A percentile compares a stretch with the other conserved stretches of the same genome.
phyloP scores from a whole-genome alignment of 2,113 vertebrate genomes.

The Atlantisia rogersi region DNA sequence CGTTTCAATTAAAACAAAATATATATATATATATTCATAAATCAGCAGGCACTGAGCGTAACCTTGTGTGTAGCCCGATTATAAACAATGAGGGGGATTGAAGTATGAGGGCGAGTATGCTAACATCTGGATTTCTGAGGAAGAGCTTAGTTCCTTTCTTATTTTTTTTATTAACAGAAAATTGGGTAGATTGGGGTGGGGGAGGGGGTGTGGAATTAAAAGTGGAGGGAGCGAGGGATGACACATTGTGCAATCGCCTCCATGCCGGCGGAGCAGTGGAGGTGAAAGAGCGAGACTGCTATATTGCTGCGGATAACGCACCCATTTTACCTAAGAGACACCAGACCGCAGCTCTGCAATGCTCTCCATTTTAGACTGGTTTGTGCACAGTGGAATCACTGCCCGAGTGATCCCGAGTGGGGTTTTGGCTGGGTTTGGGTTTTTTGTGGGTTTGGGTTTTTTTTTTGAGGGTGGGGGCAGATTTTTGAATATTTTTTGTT shows the following conservation, averaged over 20 bases:
- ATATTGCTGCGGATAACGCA: neutral
- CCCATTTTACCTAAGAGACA: slow-evolving; percentile 25
- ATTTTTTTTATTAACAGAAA: slow-evolving; percentile 38
- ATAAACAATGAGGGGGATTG: slow-evolving; percentile 73
- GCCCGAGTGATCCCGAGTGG: neutral
- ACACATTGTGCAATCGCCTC: neutral
- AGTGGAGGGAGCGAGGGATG: neutral
- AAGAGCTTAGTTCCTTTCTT: slow-evolving; percentile 28
- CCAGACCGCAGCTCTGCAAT: neutral
- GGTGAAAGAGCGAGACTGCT: neutral
- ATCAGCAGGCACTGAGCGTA: slow-evolving; percentile 42
- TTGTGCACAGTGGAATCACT: neutral
- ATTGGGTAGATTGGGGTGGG: slow-evolving; percentile 19
- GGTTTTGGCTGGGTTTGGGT: too few species aligned
- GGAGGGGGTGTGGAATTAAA: neutral
- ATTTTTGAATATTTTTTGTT: neutral
- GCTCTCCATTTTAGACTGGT: slow-evolving; percentile 26
- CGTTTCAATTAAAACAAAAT: slow-evolving; percentile 79
- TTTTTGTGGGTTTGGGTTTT: too few species aligned
- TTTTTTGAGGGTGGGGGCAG: too few species aligned
- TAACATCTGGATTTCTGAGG: slow-evolving; percentile 58
- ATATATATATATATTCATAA: slow-evolving; percentile 52
- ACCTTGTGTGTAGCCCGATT: slow-evolving; percentile 66
- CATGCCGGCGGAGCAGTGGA: neutral
- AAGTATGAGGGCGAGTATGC: slow-evolving; percentile 56